Base-by-base conservation (phyloP, 1,140 invertebrate species). In the Sycobia sp. region DNA sequence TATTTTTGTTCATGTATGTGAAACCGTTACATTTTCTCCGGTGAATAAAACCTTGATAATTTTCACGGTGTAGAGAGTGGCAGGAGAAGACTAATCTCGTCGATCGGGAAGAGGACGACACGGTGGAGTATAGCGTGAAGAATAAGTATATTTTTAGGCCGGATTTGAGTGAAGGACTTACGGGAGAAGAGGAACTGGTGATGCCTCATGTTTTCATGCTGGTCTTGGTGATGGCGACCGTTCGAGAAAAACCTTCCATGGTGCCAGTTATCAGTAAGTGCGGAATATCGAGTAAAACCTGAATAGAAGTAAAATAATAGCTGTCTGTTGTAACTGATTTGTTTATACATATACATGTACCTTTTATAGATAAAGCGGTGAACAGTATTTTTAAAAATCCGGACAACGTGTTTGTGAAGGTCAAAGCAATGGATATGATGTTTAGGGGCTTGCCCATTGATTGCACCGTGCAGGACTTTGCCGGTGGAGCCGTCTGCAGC, bases 61-160 rank as follows among this genome's bases (percentile, higher is more conserved):
- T 32, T 32, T 32, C 29, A 32, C 4, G 4, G 11, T 32, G 29
- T 11, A 92, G 91, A 29, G 90, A 92, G 82, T 90, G 88, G 85
- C 92, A 92, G 74, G 84, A 89, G 68, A 93, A 92, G 79, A 84
- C 88, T 10, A 84, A 91, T 69, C 68, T 91, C 1, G 82, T 83
- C 29, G 91, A 93, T 67, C 81, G 86, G 64, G 86, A 86, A 8
- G 84, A 84, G 4, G 87, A 88, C 41, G 91, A 93, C 69, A 88
- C 88, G 0, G 84, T 92, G 0, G 85, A 84, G 1, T 92, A 88
- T 70, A 86, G 85, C 56, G 83, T 86, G 67, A 83, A 84, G 51
- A 86, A 87, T 38, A 87, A 83, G 0, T 92, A 88, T 71, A 77
- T 83, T 41, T 90, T 88, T 65, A 86, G 86, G 67, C 79, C 80